Conservation (phyloP, 2,888 invertebrate genomes). For the Stratiomys singularior region DNA sequence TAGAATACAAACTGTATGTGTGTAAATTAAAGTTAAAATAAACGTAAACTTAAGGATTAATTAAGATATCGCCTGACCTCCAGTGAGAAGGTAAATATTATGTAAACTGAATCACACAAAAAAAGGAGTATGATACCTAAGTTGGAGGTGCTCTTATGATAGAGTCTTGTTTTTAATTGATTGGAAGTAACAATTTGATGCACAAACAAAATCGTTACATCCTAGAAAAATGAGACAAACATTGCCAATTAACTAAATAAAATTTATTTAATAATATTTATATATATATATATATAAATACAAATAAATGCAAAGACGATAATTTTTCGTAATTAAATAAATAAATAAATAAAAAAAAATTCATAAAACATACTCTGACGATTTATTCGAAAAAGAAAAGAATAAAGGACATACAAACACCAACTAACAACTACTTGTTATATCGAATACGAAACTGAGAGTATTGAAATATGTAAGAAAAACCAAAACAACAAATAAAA, state of each 20-base stretch:
- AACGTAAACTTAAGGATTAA: slow-evolving; percentile 7
- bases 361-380: not conserved
- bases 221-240: slow-evolving; percentile 8
- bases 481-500: too few species aligned
- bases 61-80: slow-evolving; percentile 39
- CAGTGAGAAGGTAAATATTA: not conserved
- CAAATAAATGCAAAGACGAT: too few species aligned
- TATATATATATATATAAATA: too few species aligned
- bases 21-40: slow-evolving; percentile 12
- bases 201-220: not conserved
- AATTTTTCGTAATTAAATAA: too few species aligned
- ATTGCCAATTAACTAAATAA: slow-evolving; percentile 38
- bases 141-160: slow-evolving; percentile 23
- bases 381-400: not conserved
- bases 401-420: not conserved
- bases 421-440: not conserved
- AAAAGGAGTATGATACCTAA: not conserved
- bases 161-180: slow-evolving; percentile 18
- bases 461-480: too few species aligned
- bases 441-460: too few species aligned
- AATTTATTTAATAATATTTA: slow-evolving; percentile 2
- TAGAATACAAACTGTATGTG: not conserved
- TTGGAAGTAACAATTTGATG: not conserved
- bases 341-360: not conserved
- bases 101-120: slow-evolving; percentile 6